phyloP scores from a whole-genome alignment of 2,797 vertebrate species.

The Sebastes iracundus region DNA sequence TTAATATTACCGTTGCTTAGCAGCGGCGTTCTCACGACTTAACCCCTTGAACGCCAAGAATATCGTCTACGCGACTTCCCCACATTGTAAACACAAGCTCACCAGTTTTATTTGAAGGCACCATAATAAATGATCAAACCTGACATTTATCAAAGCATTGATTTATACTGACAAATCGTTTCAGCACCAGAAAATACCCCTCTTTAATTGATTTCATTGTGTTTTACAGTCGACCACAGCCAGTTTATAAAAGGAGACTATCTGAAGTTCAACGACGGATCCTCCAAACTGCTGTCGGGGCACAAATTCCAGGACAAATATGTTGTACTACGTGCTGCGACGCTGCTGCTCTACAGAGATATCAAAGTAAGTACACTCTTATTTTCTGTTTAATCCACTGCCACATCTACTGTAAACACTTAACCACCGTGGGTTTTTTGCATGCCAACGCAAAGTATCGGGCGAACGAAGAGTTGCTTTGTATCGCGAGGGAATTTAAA shows the following conservation, averaged over 20 bases:
- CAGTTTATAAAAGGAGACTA: conserved; percentile 83
- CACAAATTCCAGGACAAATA: conserved; percentile 96
- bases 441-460: conserved; percentile 7
- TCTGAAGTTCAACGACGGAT: conserved; percentile 92
- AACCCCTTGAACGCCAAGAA: too few species aligned
- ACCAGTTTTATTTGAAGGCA: too few species aligned
- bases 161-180: background rate
- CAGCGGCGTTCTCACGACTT: too few species aligned
- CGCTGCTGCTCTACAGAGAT: conserved; percentile 92
- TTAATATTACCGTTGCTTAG: too few species aligned
- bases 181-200: background rate
- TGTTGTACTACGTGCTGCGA: conserved; percentile 85
- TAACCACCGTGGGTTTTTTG: background rate
- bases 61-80: accelerated
- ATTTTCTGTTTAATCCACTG: conserved; percentile 2
- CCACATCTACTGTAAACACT: conserved; percentile 32
- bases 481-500: conserved; percentile 6
- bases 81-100: accelerated
- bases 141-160: too few species aligned
- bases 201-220: background rate
- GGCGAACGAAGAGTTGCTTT: background rate
- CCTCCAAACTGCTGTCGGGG: conserved; percentile 90
- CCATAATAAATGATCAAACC: too few species aligned
- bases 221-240: conserved; percentile 45
- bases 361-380: conserved; percentile 85